Percentiles rank a stretch among this genome's conserved stretches.
Conservation (phyloP, 2,797 vertebrate species). For the Glyptemys insculpta region DNA sequence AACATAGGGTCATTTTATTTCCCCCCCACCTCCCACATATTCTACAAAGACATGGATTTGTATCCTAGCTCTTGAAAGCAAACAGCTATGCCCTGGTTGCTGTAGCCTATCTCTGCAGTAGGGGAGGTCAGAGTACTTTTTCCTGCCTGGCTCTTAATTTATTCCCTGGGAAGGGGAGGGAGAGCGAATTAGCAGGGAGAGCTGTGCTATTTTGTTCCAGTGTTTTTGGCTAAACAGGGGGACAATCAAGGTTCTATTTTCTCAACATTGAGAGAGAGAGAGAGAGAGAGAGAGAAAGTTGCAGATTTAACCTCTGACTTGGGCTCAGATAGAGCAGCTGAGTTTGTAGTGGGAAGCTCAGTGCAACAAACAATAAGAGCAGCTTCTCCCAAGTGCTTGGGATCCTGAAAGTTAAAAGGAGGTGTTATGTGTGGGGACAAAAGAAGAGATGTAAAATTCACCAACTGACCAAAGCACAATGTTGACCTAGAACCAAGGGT, state of each 20-base stretch:
- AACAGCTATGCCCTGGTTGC: neutral
- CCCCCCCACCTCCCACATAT: neutral
- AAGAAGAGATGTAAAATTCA: neutral
- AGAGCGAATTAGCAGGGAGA: neutral
- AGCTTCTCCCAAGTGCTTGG: neutral
- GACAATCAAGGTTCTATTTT: neutral
- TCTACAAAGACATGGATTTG: fast-evolving
- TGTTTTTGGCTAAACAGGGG: neutral
- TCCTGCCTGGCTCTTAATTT: fast-evolving
- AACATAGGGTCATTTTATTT: neutral
- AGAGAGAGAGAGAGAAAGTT: neutral
- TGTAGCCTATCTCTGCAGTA: neutral
- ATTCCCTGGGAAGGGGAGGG: neutral
- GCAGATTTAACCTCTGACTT: fast-evolving
- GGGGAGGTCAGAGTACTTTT: neutral
- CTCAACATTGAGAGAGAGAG: neutral
- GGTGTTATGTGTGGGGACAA: fast-evolving
- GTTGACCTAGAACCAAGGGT: neutral
- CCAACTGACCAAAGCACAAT: neutral
- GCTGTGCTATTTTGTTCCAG: neutral
- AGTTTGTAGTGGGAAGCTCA: fast-evolving
- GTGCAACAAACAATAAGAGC: fast-evolving
- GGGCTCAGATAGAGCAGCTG: neutral
- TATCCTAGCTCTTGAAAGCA: fast-evolving
- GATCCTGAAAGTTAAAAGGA: neutral